Conservation (phyloP, 2,797 vertebrate genomes). For the Spheniscus humboldti region DNA sequence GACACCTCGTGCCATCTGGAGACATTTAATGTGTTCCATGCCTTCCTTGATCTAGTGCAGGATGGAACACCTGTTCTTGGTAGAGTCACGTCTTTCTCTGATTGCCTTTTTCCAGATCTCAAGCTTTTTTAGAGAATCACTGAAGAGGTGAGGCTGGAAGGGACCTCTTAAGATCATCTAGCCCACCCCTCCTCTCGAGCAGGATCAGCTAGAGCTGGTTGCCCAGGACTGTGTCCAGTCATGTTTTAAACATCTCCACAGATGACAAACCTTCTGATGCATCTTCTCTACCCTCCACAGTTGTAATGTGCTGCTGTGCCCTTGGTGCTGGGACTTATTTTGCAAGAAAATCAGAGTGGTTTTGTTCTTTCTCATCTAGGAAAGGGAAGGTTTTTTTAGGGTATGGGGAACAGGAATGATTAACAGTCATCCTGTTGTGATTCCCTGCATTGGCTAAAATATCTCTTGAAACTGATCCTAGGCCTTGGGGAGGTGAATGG, state of each 20-base stretch:
- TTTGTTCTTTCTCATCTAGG: background rate
- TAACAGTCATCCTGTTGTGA: background rate
- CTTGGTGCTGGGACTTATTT: background rate
- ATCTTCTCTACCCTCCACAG: background rate
- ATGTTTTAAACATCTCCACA: background rate
- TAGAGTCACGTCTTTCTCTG: background rate
- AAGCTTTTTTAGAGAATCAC: background rate
- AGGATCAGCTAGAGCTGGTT: background rate
- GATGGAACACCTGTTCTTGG: background rate
- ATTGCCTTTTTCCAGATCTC: background rate
- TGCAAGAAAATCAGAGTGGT: background rate
- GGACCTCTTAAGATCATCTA: background rate
- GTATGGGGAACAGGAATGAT: background rate
- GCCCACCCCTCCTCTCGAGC: background rate
- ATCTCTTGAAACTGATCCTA: background rate
- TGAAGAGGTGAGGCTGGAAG: background rate
- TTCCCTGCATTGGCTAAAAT: background rate
- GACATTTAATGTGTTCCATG: background rate
- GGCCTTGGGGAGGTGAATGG: background rate
- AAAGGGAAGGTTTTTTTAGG: background rate
- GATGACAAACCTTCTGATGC: background rate
- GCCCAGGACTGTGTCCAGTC: background rate
- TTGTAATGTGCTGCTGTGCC: background rate
- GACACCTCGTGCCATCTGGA: background rate
- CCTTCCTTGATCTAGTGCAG: background rate